Evolutionary conservation across 2,888 invertebrate genomes (phyloP).

Genomic region (Netelia melanura): DNA sequence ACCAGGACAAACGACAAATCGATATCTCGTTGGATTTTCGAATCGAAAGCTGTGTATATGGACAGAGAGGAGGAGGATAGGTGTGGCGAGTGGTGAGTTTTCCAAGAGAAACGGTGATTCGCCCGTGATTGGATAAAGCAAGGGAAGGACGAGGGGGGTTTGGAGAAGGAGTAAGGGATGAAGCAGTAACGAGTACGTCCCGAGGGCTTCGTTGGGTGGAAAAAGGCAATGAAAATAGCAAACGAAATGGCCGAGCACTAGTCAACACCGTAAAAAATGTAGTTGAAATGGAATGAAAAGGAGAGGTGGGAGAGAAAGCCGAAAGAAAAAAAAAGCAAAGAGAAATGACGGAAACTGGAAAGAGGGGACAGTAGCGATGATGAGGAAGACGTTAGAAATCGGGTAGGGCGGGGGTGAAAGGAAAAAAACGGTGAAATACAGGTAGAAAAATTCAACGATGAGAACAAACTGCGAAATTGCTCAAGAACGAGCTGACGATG

Average conservation of each 20-base stretch:
- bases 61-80: not conserved
- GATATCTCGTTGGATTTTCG: slow-evolving; percentile 31
- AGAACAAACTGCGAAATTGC: slow-evolving; percentile 63
- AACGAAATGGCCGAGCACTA: slow-evolving; percentile 35
- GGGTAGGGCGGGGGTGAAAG: not conserved
- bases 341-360: not conserved
- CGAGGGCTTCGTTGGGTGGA: slow-evolving; percentile 41
- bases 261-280: slow-evolving; percentile 3
- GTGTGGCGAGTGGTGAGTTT: not conserved
- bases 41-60: slow-evolving; percentile 16
- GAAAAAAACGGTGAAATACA: slow-evolving; percentile 37
- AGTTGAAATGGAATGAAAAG: slow-evolving; percentile 26
- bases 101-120: slow-evolving; percentile 40
- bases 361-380: slow-evolving; percentile 12
- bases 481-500: slow-evolving; percentile 50
- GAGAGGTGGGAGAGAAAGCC: not conserved
- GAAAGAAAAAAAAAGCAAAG: slow-evolving; percentile 33
- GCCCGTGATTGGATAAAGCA: slow-evolving; percentile 56
- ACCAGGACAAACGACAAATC: slow-evolving; percentile 28
- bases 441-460: slow-evolving; percentile 48
- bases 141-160: not conserved
- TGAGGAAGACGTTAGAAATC: too few relatives aligned
- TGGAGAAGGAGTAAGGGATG: slow-evolving; percentile 9
- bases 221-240: slow-evolving; percentile 41
- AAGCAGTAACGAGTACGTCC: slow-evolving; percentile 63